Base-by-base conservation (phyloP, 1,140 invertebrate genomes). In the Octopus bimaculoides region DNA sequence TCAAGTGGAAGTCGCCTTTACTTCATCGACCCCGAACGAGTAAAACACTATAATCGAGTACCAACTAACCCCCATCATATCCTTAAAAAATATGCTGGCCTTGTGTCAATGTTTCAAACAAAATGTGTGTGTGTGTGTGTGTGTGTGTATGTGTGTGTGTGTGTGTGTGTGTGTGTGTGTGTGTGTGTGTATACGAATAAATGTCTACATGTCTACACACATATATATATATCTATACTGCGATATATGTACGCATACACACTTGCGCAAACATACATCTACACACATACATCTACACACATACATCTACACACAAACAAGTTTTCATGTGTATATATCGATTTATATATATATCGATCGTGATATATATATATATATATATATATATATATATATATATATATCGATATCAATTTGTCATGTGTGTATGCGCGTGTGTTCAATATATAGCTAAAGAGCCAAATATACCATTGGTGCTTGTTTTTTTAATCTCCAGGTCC, bases 301-400 rank as follows among this genome's bases (percentile, higher is more conserved):
- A 61, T 61, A 61, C 56, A 61, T 61, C 7, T 61, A 61, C 17
- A 61, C 56, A 61, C 17, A 61, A 10, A 61, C 56, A 61, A 61
- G 56, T 61, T 61, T 61, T 61, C 56, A 61, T 61, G 17, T 61
- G 17, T 61, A 61, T 61, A 61, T 61, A 61, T 61, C 17, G 17
- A 10, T 61, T 61, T 61, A 10, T 10, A 10, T 61, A 61, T 61
- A 1, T 1, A 61, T 61, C 9, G 9, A 61, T 61, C 7, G 7
- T 9, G 7, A 61, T 61, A 61, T 61, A 61, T 61, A 61, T 61
- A 61, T 61, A 61, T 61, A 61, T 61, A 61, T 61, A 61, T 61
- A 61, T 61, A 61, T 61, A 61, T 61, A 61, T 61, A 61, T 61
- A 61, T 61, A 61, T 61, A 61, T 61, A 61, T 61, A 61, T 61